Conservation (phyloP, 2,797 vertebrate species). For the Alauda arvensis region DNA sequence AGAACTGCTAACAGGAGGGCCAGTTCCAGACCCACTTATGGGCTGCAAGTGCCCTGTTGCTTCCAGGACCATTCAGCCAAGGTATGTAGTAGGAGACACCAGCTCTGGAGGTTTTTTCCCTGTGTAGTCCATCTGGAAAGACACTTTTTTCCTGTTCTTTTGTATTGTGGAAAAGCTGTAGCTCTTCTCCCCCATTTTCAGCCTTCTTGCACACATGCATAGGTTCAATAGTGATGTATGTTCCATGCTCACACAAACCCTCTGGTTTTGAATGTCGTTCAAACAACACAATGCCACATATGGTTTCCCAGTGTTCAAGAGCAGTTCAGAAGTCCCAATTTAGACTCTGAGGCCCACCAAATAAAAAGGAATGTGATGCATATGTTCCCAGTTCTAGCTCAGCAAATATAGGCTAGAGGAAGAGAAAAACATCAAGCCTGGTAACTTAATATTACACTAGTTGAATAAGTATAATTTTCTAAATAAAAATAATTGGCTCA, state of each 20-base stretch:
- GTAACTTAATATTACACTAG: background rate
- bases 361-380: constrained; percentile 28
- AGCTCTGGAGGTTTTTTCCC: background rate
- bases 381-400: constrained; percentile 32
- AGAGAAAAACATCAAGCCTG: background rate
- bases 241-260: constrained; percentile 21
- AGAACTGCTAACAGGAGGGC: background rate
- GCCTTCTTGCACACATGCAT: background rate
- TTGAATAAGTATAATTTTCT: background rate
- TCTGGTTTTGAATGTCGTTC: constrained; percentile 14
- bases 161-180: background rate
- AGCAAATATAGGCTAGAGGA: constrained; percentile 11
- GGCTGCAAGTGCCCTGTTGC: background rate
- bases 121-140: background rate
- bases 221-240: background rate
- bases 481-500: constrained; percentile 29
- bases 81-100: background rate
- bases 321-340: constrained; percentile 30
- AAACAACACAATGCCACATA: background rate
- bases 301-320: constrained; percentile 29
- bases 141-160: background rate
- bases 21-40: background rate
- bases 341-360: constrained; percentile 47
- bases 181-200: background rate
- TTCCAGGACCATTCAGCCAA: background rate